Evolutionary conservation across 1,140 invertebrate species (phyloP), one percentile per base, ranked within the genome.

Genomic region (Hormaphis cornu): DNA sequence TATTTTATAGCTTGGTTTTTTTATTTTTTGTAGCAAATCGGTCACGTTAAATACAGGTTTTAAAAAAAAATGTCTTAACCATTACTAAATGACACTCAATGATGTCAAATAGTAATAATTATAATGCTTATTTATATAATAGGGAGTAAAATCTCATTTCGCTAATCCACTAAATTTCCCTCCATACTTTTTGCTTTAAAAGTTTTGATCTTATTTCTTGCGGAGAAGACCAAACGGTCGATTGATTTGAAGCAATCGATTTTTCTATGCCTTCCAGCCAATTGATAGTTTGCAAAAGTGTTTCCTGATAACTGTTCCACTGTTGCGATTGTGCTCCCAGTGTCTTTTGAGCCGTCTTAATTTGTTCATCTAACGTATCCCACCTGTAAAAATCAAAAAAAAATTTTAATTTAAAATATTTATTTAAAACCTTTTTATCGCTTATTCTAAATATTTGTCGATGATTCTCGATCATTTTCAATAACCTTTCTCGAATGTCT

Each of bases 251-350:
- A 76, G 88, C 84, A 16, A 93, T 77, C 2, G 84, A 80, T 75
- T 91, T 88, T 78, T 96, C 93, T 78, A 91, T 90, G 50, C 87
- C 84, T 73, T 91, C 87, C 72, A 97, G 79, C 93, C 94, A 97
- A 20, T 87, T 83, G 4, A 89, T 76, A 26, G 87, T 88, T 76
- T 93, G 89, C 71, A 89, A 86, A 1, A 93, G 77, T 44, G 87
- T 89, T 73, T 95, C 92, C 77, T 92, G 88, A 76, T 91, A 94
- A 75, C 84, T 89, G 3, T 86, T 85, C 82, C 89, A 87, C 75
- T 93, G 89, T 33, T 93, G 81, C 9, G 87, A 87, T 74, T 93
- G 89, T 33, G 87, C 86, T 74, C 95, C 91, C 72, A 91, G 87
- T 71, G 85, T 85, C 77, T 91, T 92, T 74, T 92, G 89, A 73